Conservation (phyloP, 2,113 vertebrate genomes). For the Aptenodytes forsteri region DNA sequence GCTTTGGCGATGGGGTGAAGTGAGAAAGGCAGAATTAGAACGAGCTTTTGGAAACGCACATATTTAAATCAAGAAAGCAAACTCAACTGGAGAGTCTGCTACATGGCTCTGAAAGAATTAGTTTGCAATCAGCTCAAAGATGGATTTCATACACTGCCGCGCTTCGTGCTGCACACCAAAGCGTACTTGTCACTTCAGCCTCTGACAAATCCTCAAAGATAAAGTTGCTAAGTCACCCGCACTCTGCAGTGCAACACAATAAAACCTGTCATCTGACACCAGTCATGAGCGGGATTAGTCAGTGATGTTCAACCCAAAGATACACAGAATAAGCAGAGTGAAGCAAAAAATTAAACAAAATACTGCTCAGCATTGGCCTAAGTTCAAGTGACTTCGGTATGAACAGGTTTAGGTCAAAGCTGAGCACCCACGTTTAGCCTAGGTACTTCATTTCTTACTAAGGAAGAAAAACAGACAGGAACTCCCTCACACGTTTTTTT, state of each 20-base stretch:
- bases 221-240: conserved; percentile 17
- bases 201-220: conserved; percentile 30
- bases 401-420: not conserved
- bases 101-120: not conserved
- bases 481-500: not conserved
- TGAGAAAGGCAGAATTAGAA: not conserved
- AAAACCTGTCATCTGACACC: not conserved
- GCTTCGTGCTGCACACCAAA: not conserved
- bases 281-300: not conserved
- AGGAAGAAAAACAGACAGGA: not conserved
- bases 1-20: not conserved
- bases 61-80: not conserved
- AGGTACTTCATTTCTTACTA: not conserved
- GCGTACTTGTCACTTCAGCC: not conserved
- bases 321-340: not conserved
- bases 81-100: not conserved
- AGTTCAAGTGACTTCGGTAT: not conserved
- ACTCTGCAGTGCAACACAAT: not conserved
- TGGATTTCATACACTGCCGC: not conserved
- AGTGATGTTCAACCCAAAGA: not conserved
- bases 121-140: not conserved
- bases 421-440: not conserved
- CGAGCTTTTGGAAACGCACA: not conserved
- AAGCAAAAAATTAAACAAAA: not conserved
- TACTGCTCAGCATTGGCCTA: not conserved